Conservation (phyloP, 2,888 invertebrate species). For the Sminthurides aquaticus region DNA sequence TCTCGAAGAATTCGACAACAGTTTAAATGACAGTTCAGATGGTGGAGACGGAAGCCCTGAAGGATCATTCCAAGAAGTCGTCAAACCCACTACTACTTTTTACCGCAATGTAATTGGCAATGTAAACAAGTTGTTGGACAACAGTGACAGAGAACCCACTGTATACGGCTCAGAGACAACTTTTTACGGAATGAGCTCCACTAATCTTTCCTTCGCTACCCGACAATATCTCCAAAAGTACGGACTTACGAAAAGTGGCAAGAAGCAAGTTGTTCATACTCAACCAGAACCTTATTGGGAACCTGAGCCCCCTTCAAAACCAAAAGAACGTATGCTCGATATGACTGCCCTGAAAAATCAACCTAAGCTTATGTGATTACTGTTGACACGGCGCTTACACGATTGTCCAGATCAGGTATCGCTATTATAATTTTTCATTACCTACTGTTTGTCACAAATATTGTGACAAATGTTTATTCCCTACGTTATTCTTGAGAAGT, state of each 20-base stretch:
- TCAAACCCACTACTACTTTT: constrained; percentile 29
- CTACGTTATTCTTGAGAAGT: too few species aligned
- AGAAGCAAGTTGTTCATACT: background rate
- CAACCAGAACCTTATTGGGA: background rate
- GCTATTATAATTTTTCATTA: too few species aligned
- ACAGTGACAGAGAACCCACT: constrained; percentile 9
- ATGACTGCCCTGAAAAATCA: constrained; percentile 37
- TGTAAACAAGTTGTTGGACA: constrained; percentile 35
- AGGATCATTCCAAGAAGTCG: constrained; percentile 13
- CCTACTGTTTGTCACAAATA: too few species aligned
- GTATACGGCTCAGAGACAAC: constrained; percentile 31
- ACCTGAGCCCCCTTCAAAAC: background rate
- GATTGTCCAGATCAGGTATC: too few species aligned
- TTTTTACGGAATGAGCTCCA: constrained; percentile 39
- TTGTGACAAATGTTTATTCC: too few species aligned
- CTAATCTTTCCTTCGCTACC: constrained; percentile 38
- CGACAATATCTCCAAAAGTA: constrained; percentile 40
- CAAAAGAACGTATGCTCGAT: constrained; percentile 32
- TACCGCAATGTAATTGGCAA: constrained; percentile 39
- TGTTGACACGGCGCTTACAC: too few species aligned
- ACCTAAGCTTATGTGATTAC: constrained; percentile 36
- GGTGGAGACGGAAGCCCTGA: background rate
- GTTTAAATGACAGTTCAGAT: constrained; percentile 14
- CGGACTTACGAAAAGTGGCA: constrained; percentile 30
- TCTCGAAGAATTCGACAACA: constrained; percentile 32